A percentile compares a stretch with the other conserved stretches of the same genome.
phyloP scores from a whole-genome alignment of 2,113 vertebrate genomes.

The Halichoeres trimaculatus region DNA sequence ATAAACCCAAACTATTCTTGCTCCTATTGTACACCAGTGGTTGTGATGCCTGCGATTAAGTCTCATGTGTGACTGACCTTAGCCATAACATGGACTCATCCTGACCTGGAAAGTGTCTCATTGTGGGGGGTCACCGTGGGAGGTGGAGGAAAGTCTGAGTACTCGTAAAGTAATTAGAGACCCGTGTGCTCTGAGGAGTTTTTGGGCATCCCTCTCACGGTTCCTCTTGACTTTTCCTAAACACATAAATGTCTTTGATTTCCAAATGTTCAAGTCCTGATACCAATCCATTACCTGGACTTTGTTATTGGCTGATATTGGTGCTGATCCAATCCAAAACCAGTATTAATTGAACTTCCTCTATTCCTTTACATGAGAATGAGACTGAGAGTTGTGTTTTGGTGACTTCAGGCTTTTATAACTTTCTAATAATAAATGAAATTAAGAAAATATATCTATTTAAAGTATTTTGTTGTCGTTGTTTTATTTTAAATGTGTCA shows the following conservation, averaged over 20 bases:
- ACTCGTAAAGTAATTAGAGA: conserved; percentile 40
- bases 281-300: too few relatives aligned
- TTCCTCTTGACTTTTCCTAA: neutral
- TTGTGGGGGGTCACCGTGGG: conserved; percentile 36
- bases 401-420: too few relatives aligned
- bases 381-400: too few relatives aligned
- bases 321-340: neutral
- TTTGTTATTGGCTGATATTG: neutral
- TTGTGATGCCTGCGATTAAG: conserved; percentile 43
- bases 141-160: conserved; percentile 58
- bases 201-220: conserved; percentile 12
- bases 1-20: conserved; percentile 63
- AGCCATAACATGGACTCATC: conserved; percentile 70
- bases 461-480: too few relatives aligned
- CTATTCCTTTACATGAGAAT: too few relatives aligned
- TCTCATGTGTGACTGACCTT: conserved; percentile 46
- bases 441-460: too few relatives aligned
- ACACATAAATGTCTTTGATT: too few relatives aligned
- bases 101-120: conserved; percentile 28
- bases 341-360: too few relatives aligned
- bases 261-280: too few relatives aligned
- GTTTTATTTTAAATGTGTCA: too few relatives aligned
- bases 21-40: conserved; percentile 36
- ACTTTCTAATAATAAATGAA: too few relatives aligned
- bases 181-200: conserved; percentile 10